phyloP scores from a whole-genome alignment of 2,888 invertebrate species.

The Pegoplata infirma region DNA sequence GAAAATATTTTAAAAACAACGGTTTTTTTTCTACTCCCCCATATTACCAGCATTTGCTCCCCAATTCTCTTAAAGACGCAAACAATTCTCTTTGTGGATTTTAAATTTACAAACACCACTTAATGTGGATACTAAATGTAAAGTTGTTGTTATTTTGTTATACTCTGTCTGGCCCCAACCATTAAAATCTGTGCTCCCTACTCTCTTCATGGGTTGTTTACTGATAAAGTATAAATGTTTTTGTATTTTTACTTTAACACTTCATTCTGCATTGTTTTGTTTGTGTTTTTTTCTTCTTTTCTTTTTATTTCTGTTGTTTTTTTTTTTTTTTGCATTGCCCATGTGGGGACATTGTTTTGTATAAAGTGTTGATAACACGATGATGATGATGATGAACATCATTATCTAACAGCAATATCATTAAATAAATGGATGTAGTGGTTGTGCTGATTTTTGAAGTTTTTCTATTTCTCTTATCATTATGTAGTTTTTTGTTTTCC shows the following conservation, averaged over 20 bases:
- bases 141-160: neutral
- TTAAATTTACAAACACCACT: neutral
- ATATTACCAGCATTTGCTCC: slow-evolving; percentile 10
- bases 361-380: slow-evolving; percentile 34
- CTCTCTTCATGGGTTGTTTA: slow-evolving; percentile 12
- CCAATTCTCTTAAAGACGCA: slow-evolving; percentile 18
- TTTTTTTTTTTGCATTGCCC: slow-evolving; percentile 49
- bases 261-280: slow-evolving; percentile 36
- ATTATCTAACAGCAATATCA: slow-evolving; percentile 26
- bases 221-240: slow-evolving; percentile 45
- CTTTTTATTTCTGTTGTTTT: slow-evolving; percentile 62
- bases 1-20: neutral
- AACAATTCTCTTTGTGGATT: slow-evolving; percentile 27
- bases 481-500: neutral
- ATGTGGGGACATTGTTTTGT: slow-evolving; percentile 42
- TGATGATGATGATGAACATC: slow-evolving; percentile 41
- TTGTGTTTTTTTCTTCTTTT: slow-evolving; percentile 47
- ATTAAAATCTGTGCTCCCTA: slow-evolving; percentile 8
- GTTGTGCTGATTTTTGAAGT: slow-evolving; percentile 7
- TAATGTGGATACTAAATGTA: slow-evolving; percentile 7
- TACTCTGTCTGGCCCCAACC: slow-evolving; percentile 29
- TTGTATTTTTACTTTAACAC: slow-evolving; percentile 32
- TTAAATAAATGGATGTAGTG: slow-evolving; percentile 8
- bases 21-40: neutral
- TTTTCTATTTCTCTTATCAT: neutral